Evolutionary conservation across 2,888 invertebrate genomes (phyloP), one percentile per base, ranked within the genome.

Genomic region (Chalcis sispes): DNA sequence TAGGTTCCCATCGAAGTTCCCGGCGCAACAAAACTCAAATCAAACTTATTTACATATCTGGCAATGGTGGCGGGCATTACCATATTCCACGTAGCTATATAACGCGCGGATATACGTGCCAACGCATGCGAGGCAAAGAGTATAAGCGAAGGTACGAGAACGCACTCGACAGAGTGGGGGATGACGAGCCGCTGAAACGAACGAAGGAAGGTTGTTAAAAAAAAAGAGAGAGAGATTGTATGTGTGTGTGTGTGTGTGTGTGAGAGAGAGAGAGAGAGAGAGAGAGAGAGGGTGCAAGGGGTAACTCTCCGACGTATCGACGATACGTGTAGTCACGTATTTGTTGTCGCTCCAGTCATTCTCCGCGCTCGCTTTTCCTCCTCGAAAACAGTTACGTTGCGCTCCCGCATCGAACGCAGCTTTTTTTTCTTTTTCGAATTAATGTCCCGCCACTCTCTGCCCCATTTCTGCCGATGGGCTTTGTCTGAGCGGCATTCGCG

Each of bases 41-140:
- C 86, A 84, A 86, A 86, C 86, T 85, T 84, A 88, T 88, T 88
- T 88, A 88, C 88, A 88, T 88, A 88, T 87, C 86, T 85, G 83
- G 82, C 84, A 84, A 85, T 85, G 86, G 80, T 82, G 83, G 83
- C 80, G 77, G 75, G 61, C 84, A 88, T 88, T 87, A 87, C 84
- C 88, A 88, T 88, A 88, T 85, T 81, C 83, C 81, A 76, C 80
- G 79, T 77, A 78, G 79, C 79, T 81, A n/a, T n/a, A 79, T 81
- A 80, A 81, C 79, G 79, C 80, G 64, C 46, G 50, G 79, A 81
- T 81, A 82, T 77, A 86, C 86, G 86, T 86, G 87, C 85, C 86
- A 83, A 80, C 85, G 86, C 86, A 88, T 87, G 83, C 83, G 84
- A 84, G 83, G 79, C 82, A 79, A 79, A 80, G 80, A 78, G 77